A percentile compares a stretch with the other conserved stretches of the same genome.
Conservation (phyloP, 2,797 vertebrate genomes). For the Argyrosomus regius region DNA sequence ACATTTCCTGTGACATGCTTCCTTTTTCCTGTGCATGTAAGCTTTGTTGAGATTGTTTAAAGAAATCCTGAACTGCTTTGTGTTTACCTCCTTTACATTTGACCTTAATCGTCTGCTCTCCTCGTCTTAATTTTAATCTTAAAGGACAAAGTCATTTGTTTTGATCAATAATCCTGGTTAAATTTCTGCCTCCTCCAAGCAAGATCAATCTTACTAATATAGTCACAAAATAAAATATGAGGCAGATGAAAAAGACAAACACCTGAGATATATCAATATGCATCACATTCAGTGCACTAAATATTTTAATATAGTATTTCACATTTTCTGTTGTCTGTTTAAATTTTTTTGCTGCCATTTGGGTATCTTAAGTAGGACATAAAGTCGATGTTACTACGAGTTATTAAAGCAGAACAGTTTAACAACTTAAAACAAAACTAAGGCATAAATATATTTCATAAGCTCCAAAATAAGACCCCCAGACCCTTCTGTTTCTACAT, state of each 20-base stretch:
- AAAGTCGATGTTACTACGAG: not conserved
- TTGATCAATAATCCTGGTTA: constrained; percentile 39
- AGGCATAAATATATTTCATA: not conserved
- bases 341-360: constrained; percentile 4
- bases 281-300: constrained; percentile 3
- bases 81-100: constrained; percentile 78
- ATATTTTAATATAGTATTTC: constrained; percentile 3
- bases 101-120: constrained; percentile 67
- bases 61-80: constrained; percentile 66
- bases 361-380: constrained; percentile 8
- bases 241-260: constrained; percentile 1
- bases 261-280: not conserved
- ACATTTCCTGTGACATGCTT: constrained; percentile 91
- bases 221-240: constrained; percentile 39
- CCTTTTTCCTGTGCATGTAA: constrained; percentile 76
- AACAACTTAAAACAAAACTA: not conserved
- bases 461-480: constrained; percentile 27
- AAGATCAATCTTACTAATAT: constrained; percentile 69
- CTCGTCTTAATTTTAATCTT: constrained; percentile 74
- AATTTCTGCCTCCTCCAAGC: constrained; percentile 53
- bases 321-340: not conserved
- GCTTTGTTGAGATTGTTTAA: constrained; percentile 86
- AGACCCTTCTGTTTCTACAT: constrained; percentile 41
- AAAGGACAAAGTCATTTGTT: constrained; percentile 72
- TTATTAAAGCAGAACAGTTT: constrained; percentile 15